Evolutionary conservation across 2,113 vertebrate genomes (phyloP).

Genomic region (Peromyscus californicus): DNA sequence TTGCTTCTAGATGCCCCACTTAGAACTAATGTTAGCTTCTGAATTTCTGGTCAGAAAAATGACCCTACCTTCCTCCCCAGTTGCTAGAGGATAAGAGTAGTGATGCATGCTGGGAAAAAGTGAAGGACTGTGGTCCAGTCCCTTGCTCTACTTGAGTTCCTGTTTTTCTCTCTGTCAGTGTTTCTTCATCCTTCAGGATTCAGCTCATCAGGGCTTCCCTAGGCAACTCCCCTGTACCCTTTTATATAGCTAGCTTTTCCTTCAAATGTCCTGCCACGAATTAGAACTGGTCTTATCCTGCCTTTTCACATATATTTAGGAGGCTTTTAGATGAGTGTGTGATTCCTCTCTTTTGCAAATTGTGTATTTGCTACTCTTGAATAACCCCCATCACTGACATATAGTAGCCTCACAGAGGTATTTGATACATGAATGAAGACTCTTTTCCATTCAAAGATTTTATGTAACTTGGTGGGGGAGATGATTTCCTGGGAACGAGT

Average conservation of each 20-base stretch:
- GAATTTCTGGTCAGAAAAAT: neutral
- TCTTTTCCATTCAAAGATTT: neutral
- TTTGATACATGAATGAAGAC: neutral
- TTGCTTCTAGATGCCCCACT: neutral
- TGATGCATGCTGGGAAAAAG: neutral
- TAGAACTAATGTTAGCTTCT: neutral
- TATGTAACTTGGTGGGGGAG: neutral
- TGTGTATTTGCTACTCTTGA: neutral
- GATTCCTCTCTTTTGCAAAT: neutral
- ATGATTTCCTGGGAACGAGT: neutral
- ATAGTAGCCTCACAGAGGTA: neutral
- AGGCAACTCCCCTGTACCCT: too few species aligned
- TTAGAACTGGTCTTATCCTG: neutral
- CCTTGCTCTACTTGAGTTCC: rapidly evolving
- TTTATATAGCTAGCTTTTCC: neutral
- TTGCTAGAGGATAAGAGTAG: too few species aligned
- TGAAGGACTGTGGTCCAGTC: neutral
- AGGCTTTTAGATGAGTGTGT: neutral
- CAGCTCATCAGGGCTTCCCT: neutral
- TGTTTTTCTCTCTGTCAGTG: neutral
- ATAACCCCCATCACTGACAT: neutral
- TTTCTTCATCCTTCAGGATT: neutral
- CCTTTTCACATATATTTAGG: neutral
- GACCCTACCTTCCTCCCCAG: neutral
- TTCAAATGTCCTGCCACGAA: neutral